Base-by-base conservation (phyloP, 2,113 vertebrate genomes). In the Mugil cephalus region DNA sequence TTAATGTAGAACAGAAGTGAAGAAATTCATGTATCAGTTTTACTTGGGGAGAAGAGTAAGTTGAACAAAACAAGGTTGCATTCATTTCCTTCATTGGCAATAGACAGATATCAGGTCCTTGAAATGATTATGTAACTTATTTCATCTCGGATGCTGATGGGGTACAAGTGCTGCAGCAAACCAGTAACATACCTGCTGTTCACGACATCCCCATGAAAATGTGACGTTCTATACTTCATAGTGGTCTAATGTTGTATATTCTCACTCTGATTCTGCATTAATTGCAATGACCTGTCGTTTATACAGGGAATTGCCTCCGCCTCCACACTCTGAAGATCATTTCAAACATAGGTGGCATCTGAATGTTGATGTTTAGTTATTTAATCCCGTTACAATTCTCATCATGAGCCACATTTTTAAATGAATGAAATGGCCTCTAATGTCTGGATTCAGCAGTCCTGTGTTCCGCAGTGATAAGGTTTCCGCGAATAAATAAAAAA, bases 401-500 rank as follows among this genome's bases (percentile, higher is more conserved):
- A 71, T 76, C 48, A 73, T 60, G 48, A 74, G 66, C 19, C 46
- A 35, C 30, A 10, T 46, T 72, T 30, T 79, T 4, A 65, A 87
- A 85, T 58, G 21, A 86, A 80, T 77, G 35, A 77, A 78, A 58
- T n/a, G 7, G 56, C 77, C 50, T 80, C 24, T 74, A 82, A 84
- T 82, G 47, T 70, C 53, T 63, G 63, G 69, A 75, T 75, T 87
- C 83, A 69, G 61, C 78, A 54, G 78, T 59, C 63, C 69, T 69
- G 82, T 76, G 65, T 86, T 88, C 68, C 42, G 68, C 7, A 61
- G 70, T 7, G 76, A 86, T 86, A 89, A 86, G 70, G 58, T 72
- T 84, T 40, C 34, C 36, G 43, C 19, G 10, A 85, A 80, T 72
- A 74, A 88, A 58, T 34, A 79, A 78, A 84, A 81, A 82, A 76